phyloP scores from a whole-genome alignment of 1,140 invertebrate genomes.

The Caenorhabditis briggsae region DNA sequence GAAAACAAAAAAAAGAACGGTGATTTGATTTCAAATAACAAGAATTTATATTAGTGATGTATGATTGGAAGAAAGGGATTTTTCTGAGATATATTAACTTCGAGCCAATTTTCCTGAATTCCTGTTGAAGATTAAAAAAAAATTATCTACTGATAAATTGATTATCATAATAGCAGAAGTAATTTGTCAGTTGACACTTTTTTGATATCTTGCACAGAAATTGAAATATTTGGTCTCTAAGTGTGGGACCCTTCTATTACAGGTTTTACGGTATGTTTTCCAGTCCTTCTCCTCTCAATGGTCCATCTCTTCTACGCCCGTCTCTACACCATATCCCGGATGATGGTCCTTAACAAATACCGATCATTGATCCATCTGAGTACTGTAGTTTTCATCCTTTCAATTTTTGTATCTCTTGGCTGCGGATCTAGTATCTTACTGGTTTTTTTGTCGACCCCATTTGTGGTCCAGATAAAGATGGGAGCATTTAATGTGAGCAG shows the following conservation, averaged over 20 bases:
- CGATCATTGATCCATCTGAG: neutral
- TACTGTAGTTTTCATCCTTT: conserved; percentile 7
- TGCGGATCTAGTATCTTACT: conserved; percentile 29
- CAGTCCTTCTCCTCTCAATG: conserved; percentile 36
- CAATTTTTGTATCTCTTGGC: neutral
- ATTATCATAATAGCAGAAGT: too few relatives aligned
- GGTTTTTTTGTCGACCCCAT: conserved; percentile 26
- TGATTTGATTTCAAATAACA: neutral
- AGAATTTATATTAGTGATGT: neutral
- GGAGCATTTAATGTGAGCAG: neutral
- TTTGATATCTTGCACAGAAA: too few relatives aligned
- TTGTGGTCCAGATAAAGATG: conserved; percentile 32
- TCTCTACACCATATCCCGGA: conserved; percentile 2
- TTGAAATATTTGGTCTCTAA: too few relatives aligned
- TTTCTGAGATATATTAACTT: too few relatives aligned
- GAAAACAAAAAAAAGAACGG: neutral
- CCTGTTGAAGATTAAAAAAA: too few relatives aligned
- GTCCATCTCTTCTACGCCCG: conserved; percentile 34
- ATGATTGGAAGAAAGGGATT: neutral
- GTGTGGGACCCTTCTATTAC: too few relatives aligned
- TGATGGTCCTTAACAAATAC: conserved; percentile 22
- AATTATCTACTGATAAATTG: too few relatives aligned
- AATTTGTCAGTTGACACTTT: too few relatives aligned
- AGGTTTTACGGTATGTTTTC: too few relatives aligned
- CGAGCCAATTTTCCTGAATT: too few relatives aligned